Percentiles rank a stretch among this genome's conserved stretches.
Conservation (phyloP, 2,113 vertebrate species). For the Mastomys coucha region DNA sequence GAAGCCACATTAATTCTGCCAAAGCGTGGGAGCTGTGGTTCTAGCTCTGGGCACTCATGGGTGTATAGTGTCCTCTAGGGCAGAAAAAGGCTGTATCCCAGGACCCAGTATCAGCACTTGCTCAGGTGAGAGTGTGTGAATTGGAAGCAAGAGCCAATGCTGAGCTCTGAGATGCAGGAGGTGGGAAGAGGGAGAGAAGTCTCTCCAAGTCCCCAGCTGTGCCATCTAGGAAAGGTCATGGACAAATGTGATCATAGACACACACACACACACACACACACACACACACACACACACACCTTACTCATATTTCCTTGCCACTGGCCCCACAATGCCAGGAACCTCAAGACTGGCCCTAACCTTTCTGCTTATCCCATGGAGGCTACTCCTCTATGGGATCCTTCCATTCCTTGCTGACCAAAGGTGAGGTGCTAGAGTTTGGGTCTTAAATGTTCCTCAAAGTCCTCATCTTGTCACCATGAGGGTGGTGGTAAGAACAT, state of each 20-base stretch:
- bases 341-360: not conserved
- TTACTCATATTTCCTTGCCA: not conserved
- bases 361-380: not conserved
- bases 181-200: not conserved
- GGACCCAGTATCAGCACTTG: not conserved
- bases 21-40: not conserved
- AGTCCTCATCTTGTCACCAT: not conserved
- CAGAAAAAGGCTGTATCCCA: not conserved
- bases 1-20: not conserved
- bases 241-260: not conserved
- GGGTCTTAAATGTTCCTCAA: not conserved
- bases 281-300: not conserved
- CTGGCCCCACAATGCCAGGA: not conserved
- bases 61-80: fast-evolving
- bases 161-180: not conserved
- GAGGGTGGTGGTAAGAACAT: not conserved
- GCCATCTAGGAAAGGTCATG: not conserved
- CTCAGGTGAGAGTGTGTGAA: not conserved
- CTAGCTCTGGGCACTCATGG: not conserved
- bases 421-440: not conserved
- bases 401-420: not conserved
- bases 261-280: not conserved
- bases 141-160: not conserved
- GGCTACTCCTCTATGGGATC: not conserved
- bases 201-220: not conserved